Percentiles rank a stretch among this genome's conserved stretches.
Conservation (phyloP, 2,797 vertebrate genomes). For the Syngnathus acus region DNA sequence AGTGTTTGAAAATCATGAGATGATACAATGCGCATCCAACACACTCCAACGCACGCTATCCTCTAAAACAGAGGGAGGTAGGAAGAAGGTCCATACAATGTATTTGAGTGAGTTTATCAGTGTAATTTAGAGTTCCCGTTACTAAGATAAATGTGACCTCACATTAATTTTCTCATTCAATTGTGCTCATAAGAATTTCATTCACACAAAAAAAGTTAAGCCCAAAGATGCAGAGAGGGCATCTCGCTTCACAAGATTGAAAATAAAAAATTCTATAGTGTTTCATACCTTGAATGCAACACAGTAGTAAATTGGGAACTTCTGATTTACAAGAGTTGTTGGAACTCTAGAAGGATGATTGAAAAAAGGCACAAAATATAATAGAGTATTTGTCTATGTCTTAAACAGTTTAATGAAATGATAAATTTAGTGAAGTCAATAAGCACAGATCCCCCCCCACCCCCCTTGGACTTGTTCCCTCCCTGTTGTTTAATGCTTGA, state of each 20-base stretch:
- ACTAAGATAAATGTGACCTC: background rate
- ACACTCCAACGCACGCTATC: slow-evolving; percentile 35
- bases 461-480: background rate
- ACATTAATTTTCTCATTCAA: background rate
- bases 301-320: no score
- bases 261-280: no score
- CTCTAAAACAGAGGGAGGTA: background rate
- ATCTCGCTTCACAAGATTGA: no score
- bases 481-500: background rate
- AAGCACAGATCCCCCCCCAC: background rate
- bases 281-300: no score
- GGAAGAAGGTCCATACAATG: background rate
- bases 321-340: no score
- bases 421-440: background rate
- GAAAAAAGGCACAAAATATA: no score
- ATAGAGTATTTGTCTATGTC: no score
- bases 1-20: slow-evolving; percentile 21
- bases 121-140: background rate
- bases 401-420: background rate
- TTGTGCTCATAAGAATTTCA: background rate
- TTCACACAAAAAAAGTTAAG: background rate
- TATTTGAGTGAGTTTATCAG: background rate
- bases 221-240: no score
- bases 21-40: slow-evolving; percentile 35
- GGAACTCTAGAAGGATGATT: no score